Percentiles rank a stretch among this genome's conserved stretches.
Evolutionary conservation across 2,797 vertebrate species (phyloP).

Genomic region (Schizothorax lantsangensis): DNA sequence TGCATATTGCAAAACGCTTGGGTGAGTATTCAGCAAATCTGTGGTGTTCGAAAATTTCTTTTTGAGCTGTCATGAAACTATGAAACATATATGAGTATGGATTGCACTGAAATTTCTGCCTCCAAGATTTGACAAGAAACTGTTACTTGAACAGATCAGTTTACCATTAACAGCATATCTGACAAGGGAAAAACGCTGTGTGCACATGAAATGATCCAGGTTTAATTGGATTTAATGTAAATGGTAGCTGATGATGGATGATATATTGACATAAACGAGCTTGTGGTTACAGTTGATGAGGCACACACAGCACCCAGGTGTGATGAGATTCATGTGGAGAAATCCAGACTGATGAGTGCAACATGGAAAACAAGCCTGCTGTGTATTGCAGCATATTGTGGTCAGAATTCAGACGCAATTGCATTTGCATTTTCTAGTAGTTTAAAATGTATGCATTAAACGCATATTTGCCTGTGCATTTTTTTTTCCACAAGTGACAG

Average conservation of each 20-base stretch:
- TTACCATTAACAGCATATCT: background rate
- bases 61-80: background rate
- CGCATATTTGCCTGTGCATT: background rate
- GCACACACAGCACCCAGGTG: background rate
- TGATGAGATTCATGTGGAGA: slow-evolving; percentile 11
- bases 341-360: background rate
- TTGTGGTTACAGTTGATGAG: slow-evolving; percentile 12
- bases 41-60: background rate
- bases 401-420: background rate
- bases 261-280: slow-evolving; percentile 37
- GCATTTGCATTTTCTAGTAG: background rate
- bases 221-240: slow-evolving; percentile 27
- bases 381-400: background rate
- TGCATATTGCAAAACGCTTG: background rate
- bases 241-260: slow-evolving; percentile 18
- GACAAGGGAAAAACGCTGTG: background rate
- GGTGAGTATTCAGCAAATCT: background rate
- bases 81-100: background rate
- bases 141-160: background rate
- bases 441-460: background rate
- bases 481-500: background rate
- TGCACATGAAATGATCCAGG: background rate
- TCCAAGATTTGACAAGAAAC: background rate
- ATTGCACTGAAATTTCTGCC: background rate
- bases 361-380: background rate